Base-by-base conservation (phyloP, 2,888 invertebrate genomes). In the Dendrolimus houi region DNA sequence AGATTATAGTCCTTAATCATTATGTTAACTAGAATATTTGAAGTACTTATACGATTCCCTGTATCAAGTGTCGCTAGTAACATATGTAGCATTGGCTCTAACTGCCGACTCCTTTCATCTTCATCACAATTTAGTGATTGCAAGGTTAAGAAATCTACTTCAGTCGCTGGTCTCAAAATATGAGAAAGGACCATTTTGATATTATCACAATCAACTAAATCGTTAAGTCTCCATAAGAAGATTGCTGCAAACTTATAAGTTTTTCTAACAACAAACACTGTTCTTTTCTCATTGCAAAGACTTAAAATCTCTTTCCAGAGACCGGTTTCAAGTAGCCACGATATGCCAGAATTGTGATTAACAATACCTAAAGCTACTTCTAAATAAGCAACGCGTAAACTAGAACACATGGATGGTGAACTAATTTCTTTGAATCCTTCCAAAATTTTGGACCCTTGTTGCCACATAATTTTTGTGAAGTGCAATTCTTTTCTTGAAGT, bases 221-320 rank as follows among this genome's bases (percentile, higher is more conserved):
- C 88, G 17, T 90, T 85, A 1, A 92, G 77, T 73, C 90, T 92
- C 81, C 92, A 92, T 0, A 94, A 69, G 57, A 95, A 88, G 59
- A 87, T 86, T 14, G 92, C 91, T 14, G 95, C 82, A 67, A 96
- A 93, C 59, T 92, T 91, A 57, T 94, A 93, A 8, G 94, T 93
- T 72, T 94, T 94, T 52, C 93, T 90, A 0, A 93, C 92, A 9
- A 96, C 93, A 71, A 95, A 96, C 53, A 96, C 85, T 0, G 96
- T 96, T 60, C 94, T 93, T 75, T 93, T 93, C 57, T 92, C 86
- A 65, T 94, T 92, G 60, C 93, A 93, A 56, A 93, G 92, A 59
- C 87, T 88, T 6, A 95, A 79, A 41, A 95, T 91, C 65, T 93
- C 91, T 60, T 87, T 91, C 95, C 96, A 96, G 12, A 91, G 78